Evolutionary conservation across 1,140 invertebrate species (phyloP).

Genomic region (Ylistrum balloti): DNA sequence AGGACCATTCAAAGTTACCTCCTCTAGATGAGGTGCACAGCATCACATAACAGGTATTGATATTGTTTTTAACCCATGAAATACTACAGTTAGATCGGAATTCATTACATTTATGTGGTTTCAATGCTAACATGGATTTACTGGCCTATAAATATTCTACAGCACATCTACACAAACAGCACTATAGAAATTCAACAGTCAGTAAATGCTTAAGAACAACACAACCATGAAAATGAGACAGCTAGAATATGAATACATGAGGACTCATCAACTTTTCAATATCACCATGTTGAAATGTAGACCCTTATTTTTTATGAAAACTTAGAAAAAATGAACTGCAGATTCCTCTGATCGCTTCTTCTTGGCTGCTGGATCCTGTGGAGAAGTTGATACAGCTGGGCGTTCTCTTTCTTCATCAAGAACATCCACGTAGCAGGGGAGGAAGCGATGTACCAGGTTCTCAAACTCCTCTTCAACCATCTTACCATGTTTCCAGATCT

Average conservation of each 20-base stretch:
- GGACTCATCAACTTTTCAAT: too few relatives aligned
- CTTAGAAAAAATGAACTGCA: not conserved
- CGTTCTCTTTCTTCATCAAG: constrained; percentile 50
- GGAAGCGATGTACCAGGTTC: constrained; percentile 90
- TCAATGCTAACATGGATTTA: not conserved
- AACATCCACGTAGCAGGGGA: constrained; percentile 87
- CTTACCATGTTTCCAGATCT: constrained; percentile 92
- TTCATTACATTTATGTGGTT: not conserved
- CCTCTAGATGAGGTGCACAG: too few relatives aligned
- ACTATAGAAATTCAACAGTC: not conserved
- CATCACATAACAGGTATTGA: too few relatives aligned
- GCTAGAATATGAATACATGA: too few relatives aligned
- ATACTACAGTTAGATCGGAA: too few relatives aligned
- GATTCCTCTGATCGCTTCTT: not conserved
- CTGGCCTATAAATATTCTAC: not conserved
- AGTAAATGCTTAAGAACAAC: too few relatives aligned
- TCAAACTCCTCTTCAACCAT: constrained; percentile 93
- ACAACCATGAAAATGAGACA: not conserved
- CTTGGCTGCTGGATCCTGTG: not conserved
- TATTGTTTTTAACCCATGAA: too few relatives aligned
- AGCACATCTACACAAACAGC: not conserved
- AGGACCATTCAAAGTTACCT: too few relatives aligned
- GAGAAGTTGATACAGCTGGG: not conserved
- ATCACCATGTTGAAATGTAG: too few relatives aligned
- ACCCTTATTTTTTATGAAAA: not conserved